These are phyloP conservation scores for Tridacna gigas DNA, from an alignment of 2,888 invertebrate genomes.

Conservation along the genomic window DNA sequence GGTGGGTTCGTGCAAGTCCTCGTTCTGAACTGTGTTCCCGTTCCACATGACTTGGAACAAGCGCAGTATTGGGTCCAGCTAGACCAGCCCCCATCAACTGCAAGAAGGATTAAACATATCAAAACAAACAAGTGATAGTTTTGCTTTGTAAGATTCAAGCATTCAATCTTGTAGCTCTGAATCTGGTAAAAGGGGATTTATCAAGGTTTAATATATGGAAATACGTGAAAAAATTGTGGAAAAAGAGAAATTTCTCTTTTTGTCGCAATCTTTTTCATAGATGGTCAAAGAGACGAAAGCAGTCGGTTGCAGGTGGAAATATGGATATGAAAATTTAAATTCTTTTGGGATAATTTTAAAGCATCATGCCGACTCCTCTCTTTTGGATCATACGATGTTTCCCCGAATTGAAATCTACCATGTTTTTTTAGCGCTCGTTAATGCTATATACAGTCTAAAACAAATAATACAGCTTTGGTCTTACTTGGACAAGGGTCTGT, in stretches of 20 bases:
- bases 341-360: too few relatives aligned
- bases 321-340: too few relatives aligned
- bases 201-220: background rate
- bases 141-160: background rate
- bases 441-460: too few relatives aligned
- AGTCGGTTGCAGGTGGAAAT: too few relatives aligned
- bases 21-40: background rate
- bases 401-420: too few relatives aligned
- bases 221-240: background rate
- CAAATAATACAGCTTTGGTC: background rate
- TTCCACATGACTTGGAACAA: slow-evolving; percentile 10
- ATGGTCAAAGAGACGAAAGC: too few relatives aligned
- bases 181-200: background rate
- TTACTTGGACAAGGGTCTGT: slow-evolving; percentile 21
- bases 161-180: background rate
- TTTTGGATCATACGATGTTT: too few relatives aligned
- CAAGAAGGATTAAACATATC: background rate
- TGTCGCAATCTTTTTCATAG: too few relatives aligned
- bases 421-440: too few relatives aligned
- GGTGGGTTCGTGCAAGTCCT: slow-evolving; percentile 3
- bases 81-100: slow-evolving; percentile 19
- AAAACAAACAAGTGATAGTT: background rate
- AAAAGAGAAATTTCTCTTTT: too few relatives aligned
- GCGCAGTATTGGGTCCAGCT: background rate
- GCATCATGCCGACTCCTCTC: too few relatives aligned